These are phyloP conservation scores for Enteromius paludinosus DNA, from an alignment of 2,797 vertebrate genomes.

Conservation along the genomic window DNA sequence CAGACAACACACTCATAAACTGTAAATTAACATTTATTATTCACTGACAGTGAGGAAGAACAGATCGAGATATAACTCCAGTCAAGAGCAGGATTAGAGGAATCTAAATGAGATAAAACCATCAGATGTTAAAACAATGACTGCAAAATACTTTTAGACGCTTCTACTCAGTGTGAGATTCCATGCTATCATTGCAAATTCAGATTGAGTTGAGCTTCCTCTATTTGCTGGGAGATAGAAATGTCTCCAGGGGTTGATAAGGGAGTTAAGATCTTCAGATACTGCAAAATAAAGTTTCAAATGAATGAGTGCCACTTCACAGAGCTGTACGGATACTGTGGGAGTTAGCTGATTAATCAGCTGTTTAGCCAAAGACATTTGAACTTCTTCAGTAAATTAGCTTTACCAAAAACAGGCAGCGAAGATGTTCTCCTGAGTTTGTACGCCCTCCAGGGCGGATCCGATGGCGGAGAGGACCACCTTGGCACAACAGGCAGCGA, in stretches of 20 bases:
- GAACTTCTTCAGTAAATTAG: background rate
- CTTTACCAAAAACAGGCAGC: background rate
- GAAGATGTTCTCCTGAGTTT: too few relatives aligned
- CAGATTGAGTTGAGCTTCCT: constrained; percentile 20
- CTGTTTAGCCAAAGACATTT: background rate
- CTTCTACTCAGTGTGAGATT: constrained; percentile 12
- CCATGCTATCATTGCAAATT: constrained; percentile 15
- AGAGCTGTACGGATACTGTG: background rate
- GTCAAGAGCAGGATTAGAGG: constrained; percentile 15
- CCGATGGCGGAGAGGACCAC: too few relatives aligned
- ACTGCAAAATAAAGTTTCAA: background rate
- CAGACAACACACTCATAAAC: constrained; percentile 23
- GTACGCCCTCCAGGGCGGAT: too few relatives aligned
- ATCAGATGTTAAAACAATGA: background rate
- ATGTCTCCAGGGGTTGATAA: constrained; percentile 20
- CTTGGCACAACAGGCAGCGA: too few relatives aligned
- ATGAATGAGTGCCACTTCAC: background rate
- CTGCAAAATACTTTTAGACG: background rate
- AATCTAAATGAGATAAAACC: constrained; percentile 24
- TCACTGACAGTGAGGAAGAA: background rate
- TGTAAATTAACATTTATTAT: background rate
- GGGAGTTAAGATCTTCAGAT: constrained; percentile 2
- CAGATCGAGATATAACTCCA: background rate
- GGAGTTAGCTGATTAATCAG: background rate
- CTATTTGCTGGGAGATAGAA: constrained; percentile 16